phyloP scores from a whole-genome alignment of 2,888 invertebrate species.

The Strigamia transsilvanica region DNA sequence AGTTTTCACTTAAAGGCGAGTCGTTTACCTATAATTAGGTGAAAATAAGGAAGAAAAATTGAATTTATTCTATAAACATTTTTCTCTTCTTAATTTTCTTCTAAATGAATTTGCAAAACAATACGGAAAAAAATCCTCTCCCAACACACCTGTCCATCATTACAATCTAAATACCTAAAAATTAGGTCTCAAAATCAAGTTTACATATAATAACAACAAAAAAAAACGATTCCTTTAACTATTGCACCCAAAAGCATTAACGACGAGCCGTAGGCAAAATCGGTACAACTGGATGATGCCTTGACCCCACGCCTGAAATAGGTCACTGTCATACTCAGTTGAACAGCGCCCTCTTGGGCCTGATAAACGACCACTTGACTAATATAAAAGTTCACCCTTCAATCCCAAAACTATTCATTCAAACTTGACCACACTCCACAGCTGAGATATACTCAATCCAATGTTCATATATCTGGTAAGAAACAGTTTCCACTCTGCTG shows the following conservation, averaged over 20 bases:
- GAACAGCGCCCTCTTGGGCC: slow-evolving; percentile 34
- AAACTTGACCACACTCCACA: background rate
- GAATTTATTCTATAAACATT: too few relatives aligned
- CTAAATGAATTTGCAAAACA: background rate
- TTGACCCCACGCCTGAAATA: slow-evolving; percentile 3
- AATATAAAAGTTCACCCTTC: slow-evolving; percentile 33
- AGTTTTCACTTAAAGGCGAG: background rate
- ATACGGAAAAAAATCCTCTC: background rate
- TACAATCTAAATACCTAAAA: too few relatives aligned
- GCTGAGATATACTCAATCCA: background rate
- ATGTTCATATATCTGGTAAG: slow-evolving; percentile 27
- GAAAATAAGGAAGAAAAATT: background rate
- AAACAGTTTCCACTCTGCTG: background rate
- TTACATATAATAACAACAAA: background rate
- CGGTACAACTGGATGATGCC: background rate
- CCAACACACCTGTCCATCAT: background rate
- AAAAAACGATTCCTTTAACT: background rate
- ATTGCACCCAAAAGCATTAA: background rate
- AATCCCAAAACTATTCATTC: slow-evolving; percentile 13
- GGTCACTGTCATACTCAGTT: slow-evolving; percentile 48
- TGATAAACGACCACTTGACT: slow-evolving; percentile 32
- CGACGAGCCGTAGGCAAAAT: slow-evolving; percentile 4
- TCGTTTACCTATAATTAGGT: slow-evolving; percentile 18
- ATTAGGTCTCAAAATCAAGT: too few relatives aligned
- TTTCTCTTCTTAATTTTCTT: too few relatives aligned